Evolutionary conservation across 2,113 vertebrate species (phyloP).

Genomic region (Camelus bactrianus): DNA sequence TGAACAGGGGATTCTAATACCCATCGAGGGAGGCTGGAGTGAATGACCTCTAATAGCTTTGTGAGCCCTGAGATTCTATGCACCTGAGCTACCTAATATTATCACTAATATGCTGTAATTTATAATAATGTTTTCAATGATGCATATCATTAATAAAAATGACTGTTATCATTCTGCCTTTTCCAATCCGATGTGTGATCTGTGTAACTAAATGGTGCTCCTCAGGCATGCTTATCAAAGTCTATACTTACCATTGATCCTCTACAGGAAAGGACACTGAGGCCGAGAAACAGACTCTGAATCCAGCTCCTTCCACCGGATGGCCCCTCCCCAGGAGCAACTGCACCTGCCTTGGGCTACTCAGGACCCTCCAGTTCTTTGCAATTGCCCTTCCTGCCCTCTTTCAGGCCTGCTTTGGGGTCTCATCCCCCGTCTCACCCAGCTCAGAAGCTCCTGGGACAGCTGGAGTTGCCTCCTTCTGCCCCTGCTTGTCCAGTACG

Average conservation of each 20-base stretch:
- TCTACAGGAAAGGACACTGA: neutral
- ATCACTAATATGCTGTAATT: slow-evolving; percentile 47
- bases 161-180: neutral
- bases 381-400: neutral
- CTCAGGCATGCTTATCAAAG: neutral
- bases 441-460: neutral
- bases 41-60: slow-evolving; percentile 18
- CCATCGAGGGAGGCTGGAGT: neutral
- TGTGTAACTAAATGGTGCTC: neutral
- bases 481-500: neutral
- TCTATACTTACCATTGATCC: neutral
- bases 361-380: neutral
- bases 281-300: neutral
- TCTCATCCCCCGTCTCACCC: neutral
- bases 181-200: neutral
- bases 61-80: slow-evolving; percentile 22
- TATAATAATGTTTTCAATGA: slow-evolving; percentile 64
- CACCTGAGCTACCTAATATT: slow-evolving; percentile 4
- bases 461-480: neutral
- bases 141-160: slow-evolving; percentile 68
- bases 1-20: slow-evolving; percentile 50
- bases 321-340: neutral
- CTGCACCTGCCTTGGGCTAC: neutral
- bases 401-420: neutral
- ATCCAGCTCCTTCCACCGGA: neutral